phyloP scores from a whole-genome alignment of 2,797 vertebrate species.

The Halcyon badia region DNA sequence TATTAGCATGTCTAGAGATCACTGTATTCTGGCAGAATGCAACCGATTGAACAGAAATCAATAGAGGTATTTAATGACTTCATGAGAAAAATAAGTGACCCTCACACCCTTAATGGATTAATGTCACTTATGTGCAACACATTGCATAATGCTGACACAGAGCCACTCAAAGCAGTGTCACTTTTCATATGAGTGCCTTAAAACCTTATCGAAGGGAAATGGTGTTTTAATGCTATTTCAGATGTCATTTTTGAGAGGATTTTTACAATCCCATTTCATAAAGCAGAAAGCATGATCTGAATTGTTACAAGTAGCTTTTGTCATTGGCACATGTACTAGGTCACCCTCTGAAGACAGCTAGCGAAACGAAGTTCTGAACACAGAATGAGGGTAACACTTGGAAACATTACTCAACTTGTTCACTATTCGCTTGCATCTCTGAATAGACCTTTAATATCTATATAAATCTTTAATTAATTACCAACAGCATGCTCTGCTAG shows the following conservation, averaged over 20 bases:
- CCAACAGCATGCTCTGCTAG: background rate
- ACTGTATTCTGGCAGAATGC: conserved; percentile 37
- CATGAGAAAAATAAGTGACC: conserved; percentile 86
- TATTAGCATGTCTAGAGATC: conserved; percentile 65
- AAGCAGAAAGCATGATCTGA: conserved; percentile 78
- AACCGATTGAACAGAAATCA: conserved; percentile 83
- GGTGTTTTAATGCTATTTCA: conserved; percentile 82
- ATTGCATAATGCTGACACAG: conserved; percentile 78
- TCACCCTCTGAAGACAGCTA: conserved; percentile 57
- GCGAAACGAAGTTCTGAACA: conserved; percentile 52
- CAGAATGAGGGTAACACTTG: background rate
- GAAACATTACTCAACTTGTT: background rate
- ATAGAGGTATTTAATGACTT: conserved; percentile 85
- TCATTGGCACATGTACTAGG: conserved; percentile 69
- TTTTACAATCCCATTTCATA: conserved; percentile 81
- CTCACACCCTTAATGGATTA: conserved; percentile 84
- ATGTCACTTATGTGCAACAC: conserved; percentile 78
- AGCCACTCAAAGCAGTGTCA: conserved; percentile 72
- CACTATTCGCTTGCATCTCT: background rate
- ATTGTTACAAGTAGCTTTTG: conserved; percentile 77
- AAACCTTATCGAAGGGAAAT: conserved; percentile 81
- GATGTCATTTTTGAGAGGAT: conserved; percentile 82
- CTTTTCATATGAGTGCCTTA: conserved; percentile 81
- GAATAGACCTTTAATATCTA: background rate
- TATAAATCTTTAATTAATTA: background rate